These are phyloP conservation scores for Cyprinodon diabolis DNA, from an alignment of 2,797 vertebrate genomes.

Conservation along the genomic window DNA sequence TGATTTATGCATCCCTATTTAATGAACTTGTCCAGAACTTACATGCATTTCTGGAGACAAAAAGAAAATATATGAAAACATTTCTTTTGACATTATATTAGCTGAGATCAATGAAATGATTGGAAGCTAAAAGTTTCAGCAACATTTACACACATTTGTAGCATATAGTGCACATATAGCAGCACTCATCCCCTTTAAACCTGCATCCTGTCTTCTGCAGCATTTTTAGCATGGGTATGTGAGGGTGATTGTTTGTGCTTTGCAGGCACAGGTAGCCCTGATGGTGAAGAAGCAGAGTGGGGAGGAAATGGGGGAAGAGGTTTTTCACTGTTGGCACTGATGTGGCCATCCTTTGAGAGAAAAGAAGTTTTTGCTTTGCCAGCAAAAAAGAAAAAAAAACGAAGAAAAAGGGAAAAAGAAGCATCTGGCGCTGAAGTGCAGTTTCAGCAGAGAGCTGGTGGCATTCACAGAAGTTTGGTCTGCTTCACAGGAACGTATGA, in stretches of 20 bases:
- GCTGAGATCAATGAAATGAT: not conserved
- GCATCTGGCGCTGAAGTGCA: slow-evolving; percentile 76
- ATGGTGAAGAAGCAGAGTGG: slow-evolving; percentile 27
- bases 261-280: slow-evolving; percentile 40
- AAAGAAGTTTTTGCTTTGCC: slow-evolving; percentile 62
- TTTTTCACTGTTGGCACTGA: slow-evolving; percentile 67
- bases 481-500: slow-evolving; percentile 70
- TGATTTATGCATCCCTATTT: no score
- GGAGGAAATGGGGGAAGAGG: slow-evolving; percentile 48
- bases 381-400: slow-evolving; percentile 52
- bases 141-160: not conserved
- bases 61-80: not conserved
- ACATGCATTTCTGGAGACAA: not conserved
- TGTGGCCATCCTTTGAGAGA: slow-evolving; percentile 72
- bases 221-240: slow-evolving; percentile 7
- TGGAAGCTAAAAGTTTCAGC: not conserved
- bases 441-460: slow-evolving; percentile 80
- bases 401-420: slow-evolving; percentile 12
- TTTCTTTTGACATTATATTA: not conserved
- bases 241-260: slow-evolving; percentile 22
- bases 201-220: not conserved
- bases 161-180: not conserved
- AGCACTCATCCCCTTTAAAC: not conserved
- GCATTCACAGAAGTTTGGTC: slow-evolving; percentile 75
- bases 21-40: not conserved